These are phyloP conservation scores for Megamerina dolium DNA, from an alignment of 2,888 invertebrate genomes.

Conservation along the genomic window DNA sequence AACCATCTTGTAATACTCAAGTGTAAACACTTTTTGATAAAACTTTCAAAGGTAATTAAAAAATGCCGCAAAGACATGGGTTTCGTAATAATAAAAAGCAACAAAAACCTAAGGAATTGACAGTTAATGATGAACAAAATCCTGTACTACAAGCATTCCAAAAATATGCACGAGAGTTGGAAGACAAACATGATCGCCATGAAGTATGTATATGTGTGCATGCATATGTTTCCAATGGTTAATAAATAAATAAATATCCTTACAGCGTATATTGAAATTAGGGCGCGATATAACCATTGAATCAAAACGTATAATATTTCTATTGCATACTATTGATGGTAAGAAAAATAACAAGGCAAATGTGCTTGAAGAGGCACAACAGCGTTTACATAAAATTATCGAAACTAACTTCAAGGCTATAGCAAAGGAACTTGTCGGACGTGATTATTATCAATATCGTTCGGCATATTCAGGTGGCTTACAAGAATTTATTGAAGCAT, in stretches of 20 bases:
- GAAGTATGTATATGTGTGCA: too few species aligned
- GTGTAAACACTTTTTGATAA: too few species aligned
- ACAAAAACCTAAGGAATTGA: conserved; percentile 12
- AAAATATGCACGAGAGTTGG: conserved; percentile 61
- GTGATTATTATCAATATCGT: conserved; percentile 65
- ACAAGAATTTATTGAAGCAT: conserved; percentile 82
- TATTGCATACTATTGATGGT: conserved; percentile 66
- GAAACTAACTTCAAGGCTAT: conserved; percentile 57
- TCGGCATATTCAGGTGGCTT: conserved; percentile 61
- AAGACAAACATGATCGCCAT: conserved; percentile 73
- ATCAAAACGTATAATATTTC: conserved; percentile 82
- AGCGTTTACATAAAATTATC: conserved; percentile 59
- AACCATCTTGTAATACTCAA: too few species aligned
- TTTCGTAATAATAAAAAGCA: conserved; percentile 24
- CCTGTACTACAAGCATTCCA: conserved; percentile 52
- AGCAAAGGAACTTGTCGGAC: conserved; percentile 65
- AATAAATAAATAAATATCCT: too few species aligned
- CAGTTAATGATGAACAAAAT: conserved; percentile 33
- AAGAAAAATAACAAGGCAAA: conserved; percentile 54
- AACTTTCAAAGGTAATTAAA: too few species aligned
- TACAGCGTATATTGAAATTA: conserved; percentile 73
- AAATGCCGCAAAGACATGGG: conserved; percentile 27
- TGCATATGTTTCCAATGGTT: too few species aligned
- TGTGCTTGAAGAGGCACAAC: conserved; percentile 59
- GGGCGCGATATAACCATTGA: conserved; percentile 83